Base-by-base conservation (phyloP, 2,888 invertebrate genomes). In the Drosophila limbata region DNA sequence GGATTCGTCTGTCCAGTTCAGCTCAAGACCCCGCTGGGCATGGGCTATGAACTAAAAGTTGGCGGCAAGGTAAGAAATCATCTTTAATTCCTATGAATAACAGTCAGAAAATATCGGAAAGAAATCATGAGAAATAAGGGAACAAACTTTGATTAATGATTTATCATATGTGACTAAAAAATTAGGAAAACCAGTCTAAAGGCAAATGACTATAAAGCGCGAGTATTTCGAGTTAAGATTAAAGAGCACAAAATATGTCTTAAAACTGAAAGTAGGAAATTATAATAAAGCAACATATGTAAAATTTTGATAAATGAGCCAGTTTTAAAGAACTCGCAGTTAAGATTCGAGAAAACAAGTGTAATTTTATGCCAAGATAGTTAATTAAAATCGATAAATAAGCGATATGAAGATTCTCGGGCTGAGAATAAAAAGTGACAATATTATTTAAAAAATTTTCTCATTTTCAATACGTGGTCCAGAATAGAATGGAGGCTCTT, bases 1-100 rank as follows among this genome's bases (percentile, higher is more conserved):
- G 97, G 97, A 15, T 98, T 98, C 92, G 96, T 96, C 0, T 98
- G 98, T 91, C 98, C 98, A 0, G 94, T 95, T 28, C 97, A 97
- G 84, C 96, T 98, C 85, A 95, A 96, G 91, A 96, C 97, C 53
- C 96, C 97, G 0, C 95, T 95, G 76, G 95, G 94, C 70, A 94
- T 96, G 88, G 97, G 97, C 81, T 98, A 98, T 91, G 94, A 96
- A 37, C 93, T 98, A 39, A 96, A 96, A 93, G 96, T 97, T 69
- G 96, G 96, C 8, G 95, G 96, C 74, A 96, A 96, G 93, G 93
- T 95, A 52, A 89, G 91, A 57, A 8, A 8, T 4, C 0, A 31
- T 1, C 9, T 40, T 42, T 4, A 44, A 31, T 47, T 21, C 4
- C 10, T 42, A 13, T 17, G n/a, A 15, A 17, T 15, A 13, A 17